Evolutionary conservation across 2,797 vertebrate genomes (phyloP), one percentile per base, ranked within the genome.

Genomic region (Euphonia xanthogaster): DNA sequence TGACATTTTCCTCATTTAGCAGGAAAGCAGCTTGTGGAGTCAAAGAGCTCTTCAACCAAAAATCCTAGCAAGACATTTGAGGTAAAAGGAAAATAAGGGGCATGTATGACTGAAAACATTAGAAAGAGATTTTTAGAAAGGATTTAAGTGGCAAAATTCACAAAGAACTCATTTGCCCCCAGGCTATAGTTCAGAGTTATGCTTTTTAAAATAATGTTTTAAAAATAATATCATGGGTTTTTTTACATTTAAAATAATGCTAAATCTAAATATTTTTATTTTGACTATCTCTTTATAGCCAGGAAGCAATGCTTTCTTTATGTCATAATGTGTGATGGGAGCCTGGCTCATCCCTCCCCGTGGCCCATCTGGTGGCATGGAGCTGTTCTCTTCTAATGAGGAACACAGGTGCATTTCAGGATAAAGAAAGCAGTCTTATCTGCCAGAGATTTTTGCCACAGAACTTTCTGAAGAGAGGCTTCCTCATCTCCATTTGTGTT

Each of bases 1-100:
- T 42, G 63, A 22, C 30, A 85, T 61, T 79, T 92, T 48, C 58
- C 42, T 85, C 57, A 54, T 53, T 86, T 73, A 23, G 63, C 28
- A 93, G 45, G 57, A 84, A 84, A 94, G 39, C 74, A 92, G 83
- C 55, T 90, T 89, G 80, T 68, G 53, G 45, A 89, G 57, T 76
- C 86, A 85, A 76, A 84, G 54, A 68, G 37, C 33, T 18, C 60
- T 90, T 82, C 77, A 91, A 80, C 24, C 24, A 90, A 87, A 71
- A 71, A 68, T 39, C 78, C 45, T 25, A 55, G 55, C 23, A 87
- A 42, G 55, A 70, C 8, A 24, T 65, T 48, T 66, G 42, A 86
- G 47, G 39, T 83, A 77, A 82, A 89, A 87, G 39, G 23, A 74
- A 91, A 82, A 54, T 31, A 48, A 72, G 19, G 2, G 9, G 4